Percentiles rank a stretch among this genome's conserved stretches.
phyloP scores from a whole-genome alignment of 2,888 invertebrate species.

The Hypercompe scribonia region DNA sequence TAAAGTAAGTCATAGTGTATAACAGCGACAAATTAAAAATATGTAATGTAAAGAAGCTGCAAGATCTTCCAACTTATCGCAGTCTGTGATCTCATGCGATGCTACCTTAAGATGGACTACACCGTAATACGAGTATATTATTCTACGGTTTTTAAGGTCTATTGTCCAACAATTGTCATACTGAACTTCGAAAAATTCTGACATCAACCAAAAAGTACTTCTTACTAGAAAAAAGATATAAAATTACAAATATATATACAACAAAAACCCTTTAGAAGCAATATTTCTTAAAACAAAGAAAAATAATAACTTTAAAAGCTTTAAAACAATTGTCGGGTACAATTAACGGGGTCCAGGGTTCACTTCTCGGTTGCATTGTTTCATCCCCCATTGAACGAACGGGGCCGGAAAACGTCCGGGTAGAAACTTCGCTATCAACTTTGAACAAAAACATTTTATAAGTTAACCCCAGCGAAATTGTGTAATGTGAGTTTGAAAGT shows the following conservation, averaged over 20 bases:
- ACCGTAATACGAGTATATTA: no score
- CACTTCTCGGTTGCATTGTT: slow-evolving; percentile 42
- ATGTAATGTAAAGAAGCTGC: no score
- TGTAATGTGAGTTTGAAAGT: slow-evolving; percentile 44
- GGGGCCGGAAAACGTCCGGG: slow-evolving; percentile 48
- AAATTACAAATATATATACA: neutral
- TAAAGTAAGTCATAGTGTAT: no score
- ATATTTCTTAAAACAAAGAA: slow-evolving; percentile 43
- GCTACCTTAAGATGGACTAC: no score
- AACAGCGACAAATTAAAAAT: no score
- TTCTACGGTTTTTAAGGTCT: no score
- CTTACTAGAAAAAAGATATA: neutral
- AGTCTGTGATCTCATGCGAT: no score
- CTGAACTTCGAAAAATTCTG: no score
- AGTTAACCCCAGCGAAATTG: slow-evolving; percentile 47
- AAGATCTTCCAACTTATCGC: no score
- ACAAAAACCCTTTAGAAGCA: slow-evolving; percentile 11
- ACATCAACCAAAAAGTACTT: no score
- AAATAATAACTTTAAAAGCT: slow-evolving; percentile 54
- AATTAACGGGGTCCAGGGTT: slow-evolving; percentile 45
- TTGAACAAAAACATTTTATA: slow-evolving; percentile 47
- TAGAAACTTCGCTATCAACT: slow-evolving; percentile 47
- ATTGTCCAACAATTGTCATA: no score
- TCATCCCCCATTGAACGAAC: slow-evolving; percentile 43
- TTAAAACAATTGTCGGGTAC: slow-evolving; percentile 52